Conservation (phyloP, 2,113 vertebrate species). For the Pomatostomus ruficeps region DNA sequence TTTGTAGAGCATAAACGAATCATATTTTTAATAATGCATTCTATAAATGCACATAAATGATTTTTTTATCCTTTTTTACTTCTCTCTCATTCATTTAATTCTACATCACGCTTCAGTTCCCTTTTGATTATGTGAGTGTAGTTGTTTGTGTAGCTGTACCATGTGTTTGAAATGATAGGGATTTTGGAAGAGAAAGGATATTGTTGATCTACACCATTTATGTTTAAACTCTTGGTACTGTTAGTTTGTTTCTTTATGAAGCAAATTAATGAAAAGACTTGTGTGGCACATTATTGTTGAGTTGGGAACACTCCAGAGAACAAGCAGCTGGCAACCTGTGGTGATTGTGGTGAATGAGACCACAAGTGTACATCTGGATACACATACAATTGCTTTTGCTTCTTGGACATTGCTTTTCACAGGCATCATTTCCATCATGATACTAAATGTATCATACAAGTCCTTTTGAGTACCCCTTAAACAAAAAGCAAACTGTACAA, state of each 20-base stretch:
- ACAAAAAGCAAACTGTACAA: constrained; percentile 14
- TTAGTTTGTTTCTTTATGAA: neutral
- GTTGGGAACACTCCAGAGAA: neutral
- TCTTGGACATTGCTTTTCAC: neutral
- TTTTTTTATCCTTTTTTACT: neutral
- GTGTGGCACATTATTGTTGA: neutral
- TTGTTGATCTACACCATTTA: neutral
- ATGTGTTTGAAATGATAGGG: neutral
- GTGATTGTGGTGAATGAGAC: neutral
- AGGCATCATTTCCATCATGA: neutral
- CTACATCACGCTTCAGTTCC: neutral
- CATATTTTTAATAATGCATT: neutral
- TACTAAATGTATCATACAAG: neutral
- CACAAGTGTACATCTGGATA: neutral
- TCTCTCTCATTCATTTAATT: neutral
- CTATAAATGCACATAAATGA: neutral
- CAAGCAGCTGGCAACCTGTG: constrained; percentile 1
- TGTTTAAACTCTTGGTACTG: neutral
- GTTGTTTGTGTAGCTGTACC: neutral
- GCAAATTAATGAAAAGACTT: neutral
- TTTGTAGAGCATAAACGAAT: neutral
- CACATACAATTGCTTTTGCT: neutral
- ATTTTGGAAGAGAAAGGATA: neutral
- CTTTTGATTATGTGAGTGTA: neutral
- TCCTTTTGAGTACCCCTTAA: constrained; percentile 23